A percentile compares a stretch with the other conserved stretches of the same genome.
These are phyloP conservation scores for Crematogaster levior DNA, from an alignment of 2,888 invertebrate genomes.

Conservation along the genomic window DNA sequence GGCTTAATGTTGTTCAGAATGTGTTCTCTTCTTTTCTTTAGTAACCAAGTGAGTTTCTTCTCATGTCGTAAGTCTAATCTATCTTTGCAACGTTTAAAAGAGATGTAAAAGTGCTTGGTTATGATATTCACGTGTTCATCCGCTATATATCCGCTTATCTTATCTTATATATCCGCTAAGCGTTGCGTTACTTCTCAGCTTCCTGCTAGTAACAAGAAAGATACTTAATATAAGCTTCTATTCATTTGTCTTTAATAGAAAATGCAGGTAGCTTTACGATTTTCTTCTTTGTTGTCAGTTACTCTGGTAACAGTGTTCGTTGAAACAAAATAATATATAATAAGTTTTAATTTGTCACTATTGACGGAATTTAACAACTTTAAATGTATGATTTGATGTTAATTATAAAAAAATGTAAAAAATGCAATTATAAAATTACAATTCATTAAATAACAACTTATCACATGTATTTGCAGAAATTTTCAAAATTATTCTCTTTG, in stretches of 20 bases:
- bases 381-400: neutral
- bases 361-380: neutral
- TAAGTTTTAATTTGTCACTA: constrained; percentile 1
- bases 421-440: neutral
- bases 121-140: no score
- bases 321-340: neutral
- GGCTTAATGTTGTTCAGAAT: no score
- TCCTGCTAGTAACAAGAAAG: constrained; percentile 7
- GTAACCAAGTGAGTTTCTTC: no score
- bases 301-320: neutral
- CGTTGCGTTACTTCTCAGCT: constrained; percentile 42
- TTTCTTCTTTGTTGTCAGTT: neutral
- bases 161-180: constrained; percentile 22
- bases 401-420: neutral
- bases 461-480: no score
- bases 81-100: no score
- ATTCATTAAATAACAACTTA: neutral
- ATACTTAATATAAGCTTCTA: constrained; percentile 20
- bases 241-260: constrained; percentile 35
- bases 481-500: neutral
- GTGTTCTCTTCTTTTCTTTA: no score
- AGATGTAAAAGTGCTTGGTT: no score
- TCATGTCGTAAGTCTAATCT: no score
- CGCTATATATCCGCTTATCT: no score
- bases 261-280: constrained; percentile 1